Evolutionary conservation across 53 echinoderm and acorn worm species (phyloP).

Genomic region (Crossaster papposus): DNA sequence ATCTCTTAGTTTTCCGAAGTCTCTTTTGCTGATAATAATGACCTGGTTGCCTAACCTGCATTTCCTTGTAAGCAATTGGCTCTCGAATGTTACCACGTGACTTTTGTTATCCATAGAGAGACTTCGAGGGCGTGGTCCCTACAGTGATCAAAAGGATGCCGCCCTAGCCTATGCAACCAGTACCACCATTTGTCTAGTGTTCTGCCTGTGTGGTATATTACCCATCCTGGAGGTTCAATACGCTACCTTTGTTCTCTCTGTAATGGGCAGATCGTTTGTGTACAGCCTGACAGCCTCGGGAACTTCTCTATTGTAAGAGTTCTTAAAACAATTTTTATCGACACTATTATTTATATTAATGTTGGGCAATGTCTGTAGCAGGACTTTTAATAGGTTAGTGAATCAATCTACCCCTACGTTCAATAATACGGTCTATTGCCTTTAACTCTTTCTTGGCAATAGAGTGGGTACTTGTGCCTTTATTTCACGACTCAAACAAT

Average conservation of each 20-base stretch:
- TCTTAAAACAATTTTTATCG: neutral
- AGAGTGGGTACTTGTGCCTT: too few species aligned
- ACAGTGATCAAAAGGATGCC: constrained; percentile 77
- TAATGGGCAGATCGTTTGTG: constrained; percentile 80
- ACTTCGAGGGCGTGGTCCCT: constrained; percentile 62
- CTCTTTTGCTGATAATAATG: too few species aligned
- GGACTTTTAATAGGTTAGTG: too few species aligned
- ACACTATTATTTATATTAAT: too few species aligned
- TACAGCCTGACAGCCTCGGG: constrained; percentile 72
- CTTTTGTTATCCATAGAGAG: constrained; percentile 11
- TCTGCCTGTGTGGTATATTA: constrained; percentile 70
- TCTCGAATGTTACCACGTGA: neutral
- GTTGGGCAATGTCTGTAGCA: too few species aligned
- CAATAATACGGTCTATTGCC: too few species aligned
- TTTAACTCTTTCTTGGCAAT: too few species aligned
- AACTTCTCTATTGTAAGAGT: constrained; percentile 76
- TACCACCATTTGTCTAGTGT: constrained; percentile 64
- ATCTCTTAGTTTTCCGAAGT: too few species aligned
- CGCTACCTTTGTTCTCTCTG: constrained; percentile 78
- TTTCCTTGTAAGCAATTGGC: neutral
- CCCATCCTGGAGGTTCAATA: constrained; percentile 82
- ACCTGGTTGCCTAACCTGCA: neutral
- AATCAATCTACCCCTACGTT: too few species aligned
- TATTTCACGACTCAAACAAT: too few species aligned
- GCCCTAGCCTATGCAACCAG: constrained; percentile 62